These are phyloP conservation scores for Lontra canadensis DNA, from an alignment of 2,113 vertebrate species.

Conservation along the genomic window DNA sequence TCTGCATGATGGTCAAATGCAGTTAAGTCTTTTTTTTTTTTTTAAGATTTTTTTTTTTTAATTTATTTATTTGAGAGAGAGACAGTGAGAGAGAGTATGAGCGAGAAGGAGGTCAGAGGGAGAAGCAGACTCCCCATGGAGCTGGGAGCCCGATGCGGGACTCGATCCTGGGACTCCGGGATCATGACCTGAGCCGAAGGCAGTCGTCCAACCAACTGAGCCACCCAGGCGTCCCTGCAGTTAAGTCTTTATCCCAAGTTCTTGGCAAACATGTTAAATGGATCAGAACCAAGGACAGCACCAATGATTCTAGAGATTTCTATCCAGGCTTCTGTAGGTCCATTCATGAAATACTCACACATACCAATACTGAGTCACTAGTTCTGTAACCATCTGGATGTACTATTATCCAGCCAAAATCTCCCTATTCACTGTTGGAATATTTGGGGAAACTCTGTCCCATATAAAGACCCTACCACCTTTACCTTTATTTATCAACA, in stretches of 20 bases:
- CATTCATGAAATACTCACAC: not conserved
- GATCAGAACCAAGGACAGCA: conserved; percentile 79
- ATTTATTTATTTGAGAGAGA: no score
- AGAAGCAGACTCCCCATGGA: no score
- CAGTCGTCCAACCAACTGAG: no score
- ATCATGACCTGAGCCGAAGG: no score
- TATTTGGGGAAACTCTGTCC: not conserved
- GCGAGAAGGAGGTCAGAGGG: no score
- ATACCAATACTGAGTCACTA: not conserved
- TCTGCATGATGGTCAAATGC: not conserved
- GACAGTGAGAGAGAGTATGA: no score
- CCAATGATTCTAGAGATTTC: not conserved
- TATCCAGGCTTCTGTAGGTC: not conserved
- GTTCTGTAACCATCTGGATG: not conserved
- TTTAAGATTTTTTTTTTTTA: no score
- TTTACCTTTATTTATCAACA: not conserved
- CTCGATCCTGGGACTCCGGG: no score
- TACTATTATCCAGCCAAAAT: not conserved
- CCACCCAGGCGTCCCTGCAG: no score
- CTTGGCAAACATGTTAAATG: not conserved
- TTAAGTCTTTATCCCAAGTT: not conserved
- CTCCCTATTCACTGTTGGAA: not conserved
- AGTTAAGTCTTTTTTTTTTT: not conserved
- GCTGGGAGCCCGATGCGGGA: no score
- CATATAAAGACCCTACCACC: not conserved